These are phyloP conservation scores for Calidris pygmaea DNA, from an alignment of 2,113 vertebrate species.

Conservation along the genomic window DNA sequence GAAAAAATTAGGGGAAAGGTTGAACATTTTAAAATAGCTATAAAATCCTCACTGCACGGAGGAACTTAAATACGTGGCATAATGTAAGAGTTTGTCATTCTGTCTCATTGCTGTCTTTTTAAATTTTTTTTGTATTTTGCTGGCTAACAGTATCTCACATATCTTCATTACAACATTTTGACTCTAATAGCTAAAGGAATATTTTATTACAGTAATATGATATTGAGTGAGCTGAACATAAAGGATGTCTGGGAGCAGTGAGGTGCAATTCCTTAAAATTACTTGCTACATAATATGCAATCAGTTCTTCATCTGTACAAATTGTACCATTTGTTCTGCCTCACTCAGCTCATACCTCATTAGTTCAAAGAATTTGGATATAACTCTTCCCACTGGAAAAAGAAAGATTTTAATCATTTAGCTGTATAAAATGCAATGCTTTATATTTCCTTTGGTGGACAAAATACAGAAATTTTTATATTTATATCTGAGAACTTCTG, in stretches of 20 bases:
- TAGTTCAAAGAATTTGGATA: not conserved
- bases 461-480: not conserved
- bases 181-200: constrained; percentile 33
- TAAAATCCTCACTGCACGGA: not conserved
- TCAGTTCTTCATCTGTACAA: not conserved
- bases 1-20: not conserved
- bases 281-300: constrained; percentile 6
- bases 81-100: not conserved
- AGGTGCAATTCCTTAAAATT: not conserved
- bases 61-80: not conserved
- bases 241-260: not conserved
- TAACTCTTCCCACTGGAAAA: not conserved
- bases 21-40: not conserved
- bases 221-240: not conserved
- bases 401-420: not conserved
- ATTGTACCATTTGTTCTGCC: not conserved
- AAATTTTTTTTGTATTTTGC: not conserved
- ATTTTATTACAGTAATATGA: not conserved
- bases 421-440: not conserved
- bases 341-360: not conserved
- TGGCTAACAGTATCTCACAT: not conserved
- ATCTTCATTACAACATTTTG: not conserved
- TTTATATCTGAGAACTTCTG: not conserved
- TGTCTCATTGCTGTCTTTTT: not conserved
- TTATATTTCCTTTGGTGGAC: not conserved